phyloP scores from a whole-genome alignment of 2,888 invertebrate species.

The Stenchaetothrips biformis region DNA sequence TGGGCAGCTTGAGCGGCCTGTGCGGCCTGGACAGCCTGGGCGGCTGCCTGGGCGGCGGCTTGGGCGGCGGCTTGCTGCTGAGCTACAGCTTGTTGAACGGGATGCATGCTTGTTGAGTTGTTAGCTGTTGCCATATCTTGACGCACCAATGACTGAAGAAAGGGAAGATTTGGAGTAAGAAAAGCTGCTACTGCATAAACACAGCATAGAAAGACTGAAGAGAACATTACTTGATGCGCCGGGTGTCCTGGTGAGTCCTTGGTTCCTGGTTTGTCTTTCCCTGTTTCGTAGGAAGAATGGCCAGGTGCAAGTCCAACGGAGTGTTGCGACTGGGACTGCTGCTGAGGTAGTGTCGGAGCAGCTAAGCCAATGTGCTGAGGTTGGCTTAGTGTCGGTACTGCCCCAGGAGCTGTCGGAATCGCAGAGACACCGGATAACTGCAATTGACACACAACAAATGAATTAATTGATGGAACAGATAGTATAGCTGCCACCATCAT shows the following conservation, averaged over 20 bases:
- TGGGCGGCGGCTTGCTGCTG: constrained; percentile 1
- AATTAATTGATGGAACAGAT: too few species aligned
- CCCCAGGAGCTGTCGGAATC: constrained; percentile 25
- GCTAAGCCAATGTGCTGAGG: background rate
- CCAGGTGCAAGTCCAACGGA: background rate
- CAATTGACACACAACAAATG: background rate
- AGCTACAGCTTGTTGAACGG: constrained; percentile 12
- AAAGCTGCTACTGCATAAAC: background rate
- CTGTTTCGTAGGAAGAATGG: background rate
- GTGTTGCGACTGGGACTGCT: constrained; percentile 30
- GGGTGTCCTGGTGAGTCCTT: background rate
- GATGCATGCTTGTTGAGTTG: background rate
- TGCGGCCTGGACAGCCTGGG: background rate
- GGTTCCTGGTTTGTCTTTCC: constrained; percentile 1
- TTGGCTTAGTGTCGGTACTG: constrained; percentile 32
- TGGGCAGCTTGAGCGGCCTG: constrained; percentile 1
- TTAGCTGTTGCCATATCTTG: background rate
- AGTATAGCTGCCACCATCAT: background rate
- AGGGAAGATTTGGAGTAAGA: background rate
- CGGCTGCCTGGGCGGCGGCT: background rate
- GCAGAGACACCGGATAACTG: constrained; percentile 4
- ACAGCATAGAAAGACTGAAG: background rate
- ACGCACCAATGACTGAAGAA: background rate
- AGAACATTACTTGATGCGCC: background rate
- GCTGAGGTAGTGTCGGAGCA: constrained; percentile 25